phyloP scores from a whole-genome alignment of 2,888 invertebrate species.

The Mechanitis mazaeus region DNA sequence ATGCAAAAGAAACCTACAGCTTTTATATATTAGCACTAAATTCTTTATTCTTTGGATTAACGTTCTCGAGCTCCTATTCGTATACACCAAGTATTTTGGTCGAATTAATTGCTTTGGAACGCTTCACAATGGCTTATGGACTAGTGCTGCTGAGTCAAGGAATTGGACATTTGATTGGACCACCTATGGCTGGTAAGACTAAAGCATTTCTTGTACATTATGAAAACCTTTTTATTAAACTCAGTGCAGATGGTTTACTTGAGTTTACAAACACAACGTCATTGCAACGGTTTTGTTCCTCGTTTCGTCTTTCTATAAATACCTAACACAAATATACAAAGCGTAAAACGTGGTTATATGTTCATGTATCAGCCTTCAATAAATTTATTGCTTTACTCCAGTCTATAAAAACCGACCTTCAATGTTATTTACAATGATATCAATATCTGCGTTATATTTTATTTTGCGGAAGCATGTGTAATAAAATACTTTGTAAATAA shows the following conservation, averaged over 20 bases:
- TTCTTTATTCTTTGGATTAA: slow-evolving; percentile 87
- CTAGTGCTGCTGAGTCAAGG: slow-evolving; percentile 93
- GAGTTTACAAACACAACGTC: not conserved
- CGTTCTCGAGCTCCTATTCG: slow-evolving; percentile 94
- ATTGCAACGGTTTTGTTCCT: not conserved
- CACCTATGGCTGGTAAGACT: slow-evolving; percentile 91
- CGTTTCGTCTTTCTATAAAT: slow-evolving; percentile 1
- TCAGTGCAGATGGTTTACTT: not conserved
- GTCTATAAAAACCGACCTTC: slow-evolving; percentile 2
- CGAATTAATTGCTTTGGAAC: slow-evolving; percentile 90
- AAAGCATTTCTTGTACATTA: not conserved
- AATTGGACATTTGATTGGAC: slow-evolving; percentile 93
- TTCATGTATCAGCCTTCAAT: slow-evolving; percentile 1
- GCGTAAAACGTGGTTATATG: not conserved
- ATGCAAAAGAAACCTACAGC: slow-evolving; percentile 54
- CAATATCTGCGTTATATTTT: slow-evolving; percentile 3
- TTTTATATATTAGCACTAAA: slow-evolving; percentile 71
- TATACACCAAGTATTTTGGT: slow-evolving; percentile 94
- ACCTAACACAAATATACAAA: slow-evolving; percentile 1
- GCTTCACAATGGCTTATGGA: slow-evolving; percentile 96
- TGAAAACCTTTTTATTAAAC: not conserved
- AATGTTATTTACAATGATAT: not conserved
- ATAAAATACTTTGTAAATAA: slow-evolving; percentile 3
- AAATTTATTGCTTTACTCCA: slow-evolving; percentile 1
- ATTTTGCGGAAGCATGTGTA: not conserved